Percentiles rank a stretch among this genome's conserved stretches.
These are phyloP conservation scores for Rana temporaria DNA, from an alignment of 2,113 vertebrate genomes.

Conservation along the genomic window DNA sequence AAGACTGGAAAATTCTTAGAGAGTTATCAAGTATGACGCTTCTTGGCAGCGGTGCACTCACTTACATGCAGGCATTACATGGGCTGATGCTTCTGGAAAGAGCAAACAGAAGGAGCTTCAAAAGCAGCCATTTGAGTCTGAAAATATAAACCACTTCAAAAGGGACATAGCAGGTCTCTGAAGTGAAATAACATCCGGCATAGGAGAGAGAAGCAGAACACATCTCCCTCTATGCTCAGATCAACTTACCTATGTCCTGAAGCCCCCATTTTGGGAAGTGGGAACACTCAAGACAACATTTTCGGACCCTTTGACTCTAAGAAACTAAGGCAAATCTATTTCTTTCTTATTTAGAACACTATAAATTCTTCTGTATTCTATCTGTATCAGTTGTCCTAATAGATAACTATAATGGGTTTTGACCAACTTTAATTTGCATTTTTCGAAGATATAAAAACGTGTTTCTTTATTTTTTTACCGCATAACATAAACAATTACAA, in stretches of 20 bases:
- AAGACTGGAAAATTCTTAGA: neutral
- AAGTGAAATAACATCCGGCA: constrained; percentile 28
- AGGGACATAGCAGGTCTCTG: neutral
- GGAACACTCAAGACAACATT: too few species aligned
- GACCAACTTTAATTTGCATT: too few species aligned
- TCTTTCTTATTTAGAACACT: neutral
- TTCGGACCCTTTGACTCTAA: too few species aligned
- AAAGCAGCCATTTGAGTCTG: constrained; percentile 28
- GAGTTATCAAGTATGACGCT: constrained; percentile 14
- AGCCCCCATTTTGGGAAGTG: neutral
- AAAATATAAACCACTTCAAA: constrained; percentile 53
- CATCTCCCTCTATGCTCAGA: constrained; percentile 6
- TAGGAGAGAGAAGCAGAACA: constrained; percentile 7
- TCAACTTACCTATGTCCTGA: constrained; percentile 7
- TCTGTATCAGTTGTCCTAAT: too few species aligned
- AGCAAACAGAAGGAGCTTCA: constrained; percentile 22
- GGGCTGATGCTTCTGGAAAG: constrained; percentile 18
- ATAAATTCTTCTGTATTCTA: too few species aligned
- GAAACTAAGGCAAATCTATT: neutral
- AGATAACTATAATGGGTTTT: too few species aligned
- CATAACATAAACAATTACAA: too few species aligned
- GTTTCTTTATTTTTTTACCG: too few species aligned
- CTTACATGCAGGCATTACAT: constrained; percentile 31
- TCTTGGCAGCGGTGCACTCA: neutral
- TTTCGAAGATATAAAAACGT: too few species aligned